These are phyloP conservation scores for Pluvialis apricaria DNA, from an alignment of 2,113 vertebrate species.

Conservation along the genomic window DNA sequence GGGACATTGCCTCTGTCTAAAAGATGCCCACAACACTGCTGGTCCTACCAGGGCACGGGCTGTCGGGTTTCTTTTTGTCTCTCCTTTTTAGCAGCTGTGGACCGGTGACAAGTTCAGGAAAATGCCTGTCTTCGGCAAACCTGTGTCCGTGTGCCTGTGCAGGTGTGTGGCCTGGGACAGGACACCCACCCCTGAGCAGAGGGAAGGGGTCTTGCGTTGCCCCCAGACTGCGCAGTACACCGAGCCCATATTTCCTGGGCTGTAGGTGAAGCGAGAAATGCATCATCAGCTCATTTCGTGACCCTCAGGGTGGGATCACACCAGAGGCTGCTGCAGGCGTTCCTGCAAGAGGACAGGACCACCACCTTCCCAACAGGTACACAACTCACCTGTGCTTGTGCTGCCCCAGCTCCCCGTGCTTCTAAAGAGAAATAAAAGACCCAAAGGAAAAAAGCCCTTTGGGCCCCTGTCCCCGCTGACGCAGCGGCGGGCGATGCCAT, in stretches of 20 bases:
- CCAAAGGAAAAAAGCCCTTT: background rate
- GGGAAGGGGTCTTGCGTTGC: background rate
- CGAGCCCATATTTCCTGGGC: background rate
- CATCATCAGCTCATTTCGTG: background rate
- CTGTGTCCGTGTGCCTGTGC: rapidly evolving
- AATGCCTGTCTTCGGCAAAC: rapidly evolving
- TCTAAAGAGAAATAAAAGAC: background rate
- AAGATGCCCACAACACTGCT: background rate
- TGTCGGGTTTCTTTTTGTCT: background rate
- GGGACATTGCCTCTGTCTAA: background rate
- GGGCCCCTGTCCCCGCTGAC: background rate
- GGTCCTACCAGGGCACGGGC: background rate
- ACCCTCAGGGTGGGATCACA: background rate
- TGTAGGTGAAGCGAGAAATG: background rate
- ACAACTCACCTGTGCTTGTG: rapidly evolving
- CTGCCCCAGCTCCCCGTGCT: background rate
- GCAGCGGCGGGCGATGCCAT: background rate
- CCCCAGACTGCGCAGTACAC: rapidly evolving
- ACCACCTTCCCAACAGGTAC: rapidly evolving
- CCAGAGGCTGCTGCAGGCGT: background rate
- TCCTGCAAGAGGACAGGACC: background rate
- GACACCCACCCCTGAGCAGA: background rate
- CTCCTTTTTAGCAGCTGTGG: background rate
- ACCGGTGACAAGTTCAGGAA: background rate
- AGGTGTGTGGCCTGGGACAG: background rate